Evolutionary conservation across 2,113 vertebrate species (phyloP).

Genomic region (Erythrolamprus reginae): DNA sequence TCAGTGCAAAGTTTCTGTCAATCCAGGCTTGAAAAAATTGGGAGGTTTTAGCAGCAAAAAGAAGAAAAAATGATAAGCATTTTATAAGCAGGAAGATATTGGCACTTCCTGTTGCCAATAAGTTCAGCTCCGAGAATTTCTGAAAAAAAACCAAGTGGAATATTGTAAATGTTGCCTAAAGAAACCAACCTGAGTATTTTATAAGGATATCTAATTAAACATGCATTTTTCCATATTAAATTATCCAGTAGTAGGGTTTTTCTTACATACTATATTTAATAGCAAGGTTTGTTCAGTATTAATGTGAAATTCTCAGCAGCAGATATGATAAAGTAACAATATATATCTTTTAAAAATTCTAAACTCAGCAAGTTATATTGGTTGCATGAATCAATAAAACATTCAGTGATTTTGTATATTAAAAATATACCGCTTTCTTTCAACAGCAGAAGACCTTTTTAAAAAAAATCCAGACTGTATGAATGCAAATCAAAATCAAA

Average conservation of each 20-base stretch:
- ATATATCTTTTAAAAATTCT: not conserved
- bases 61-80: not conserved
- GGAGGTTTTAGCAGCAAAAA: not conserved
- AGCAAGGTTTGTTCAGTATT: not conserved
- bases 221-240: slow-evolving; percentile 20
- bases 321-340: not conserved
- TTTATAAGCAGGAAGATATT: too few relatives aligned
- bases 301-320: not conserved
- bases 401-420: not conserved
- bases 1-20: not conserved
- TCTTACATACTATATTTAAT: not conserved
- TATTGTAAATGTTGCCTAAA: not conserved
- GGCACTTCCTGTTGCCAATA: not conserved
- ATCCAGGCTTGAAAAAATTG: not conserved
- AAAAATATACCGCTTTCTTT: not conserved
- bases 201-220: slow-evolving; percentile 9
- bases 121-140: not conserved
- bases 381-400: not conserved
- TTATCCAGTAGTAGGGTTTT: not conserved
- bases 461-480: not conserved
- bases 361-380: not conserved
- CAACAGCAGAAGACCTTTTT: not conserved
- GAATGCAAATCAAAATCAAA: not conserved
- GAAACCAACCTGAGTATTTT: slow-evolving; percentile 4
- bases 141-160: not conserved